Evolutionary conservation across 1,140 invertebrate species (phyloP), one percentile per base, ranked within the genome.

Genomic region (Polypedilum pembai): DNA sequence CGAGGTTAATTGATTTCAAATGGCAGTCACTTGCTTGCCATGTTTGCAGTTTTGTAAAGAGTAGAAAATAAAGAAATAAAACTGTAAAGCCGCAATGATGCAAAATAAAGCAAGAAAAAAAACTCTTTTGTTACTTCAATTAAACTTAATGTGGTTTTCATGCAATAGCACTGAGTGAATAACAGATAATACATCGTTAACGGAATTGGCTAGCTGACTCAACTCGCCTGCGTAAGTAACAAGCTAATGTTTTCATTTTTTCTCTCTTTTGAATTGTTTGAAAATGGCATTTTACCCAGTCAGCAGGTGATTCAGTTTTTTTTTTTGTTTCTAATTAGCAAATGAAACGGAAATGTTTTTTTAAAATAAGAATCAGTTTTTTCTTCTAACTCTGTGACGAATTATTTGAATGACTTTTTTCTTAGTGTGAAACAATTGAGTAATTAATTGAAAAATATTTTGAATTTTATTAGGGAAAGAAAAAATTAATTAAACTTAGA

Each of bases 1-100:
- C 17, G 41, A 63, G 33, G 41, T 56, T 33, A 33, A 75, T 75
- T 41, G 65, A 41, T 73, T 74, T 73, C 63, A 33, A 33, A 33
- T 33, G 24, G 5, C 24, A 5, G 24, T 33, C 24, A 33, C 24
- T 33, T 5, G 24, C n/a, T n/a, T n/a, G n/a, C n/a, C n/a, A 33
- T 33, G 24, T 33, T 33, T 33, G 24, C 24, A 33, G 24, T 33
- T 33, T 33, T n/a, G n/a, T n/a, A n/a, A n/a, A n/a, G n/a, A n/a
- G 24, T 33, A 33, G 24, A 33, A 5, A 3, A 33, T 3, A 33
- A 33, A n/a, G 8, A 15, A 45, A 12, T 4, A 45, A 45, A 56
- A 56, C 45, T 56, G 45, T 56, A 56, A 56, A 56, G 45, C 45
- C 45, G 45, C 45, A 56, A 56, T 45, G 24, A 33, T 33, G 24